Evolutionary conservation across 2,113 vertebrate genomes (phyloP), one percentile per base, ranked within the genome.

Genomic region (Phrynosoma blainvillii): DNA sequence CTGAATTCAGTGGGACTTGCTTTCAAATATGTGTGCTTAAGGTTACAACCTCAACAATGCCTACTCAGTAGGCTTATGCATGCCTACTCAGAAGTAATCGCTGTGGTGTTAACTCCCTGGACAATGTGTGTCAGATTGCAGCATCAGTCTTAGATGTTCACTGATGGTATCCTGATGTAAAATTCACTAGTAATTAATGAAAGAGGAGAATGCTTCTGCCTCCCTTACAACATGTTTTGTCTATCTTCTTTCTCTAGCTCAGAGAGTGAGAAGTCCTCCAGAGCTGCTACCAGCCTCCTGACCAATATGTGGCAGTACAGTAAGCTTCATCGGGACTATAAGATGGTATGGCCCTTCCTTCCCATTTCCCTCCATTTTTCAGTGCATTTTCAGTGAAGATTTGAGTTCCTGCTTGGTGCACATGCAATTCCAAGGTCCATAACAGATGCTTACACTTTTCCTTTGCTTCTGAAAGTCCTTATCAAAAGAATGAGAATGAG

Each of bases 291-390:
- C 82, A 99, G 98, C 78, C 98, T 99, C 75, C 94, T 99, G 90
- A 95, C 93, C 94, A 99, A 99, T 95, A 98, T 99, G 97, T 99
- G 97, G 97, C 98, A 98, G 82, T 99, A 99, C 96, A 98, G 91
- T 95, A 98, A 98, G 93, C 97, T 99, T 75, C 98, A 98, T 95
- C 98, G 94, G 66, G 94, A 97, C 66, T 99, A 97, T 95, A 97
- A 96, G 92, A 80, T 85, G 93, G 99, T 99, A 94, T 0, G 97
- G 95, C 11, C 47, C 71, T 30, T 0, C 14, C 6, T 1, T 12
- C 0, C 77, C 32, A 1, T 30, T 6, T 0, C 0, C 42, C 0
- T 74, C 23, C 0, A 0, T 8, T 0, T 5, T 54, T 52, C 0
- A 10, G 65, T 1, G 32, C 16, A 0, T 62, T 16, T 16, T 30